phyloP scores from a whole-genome alignment of 2,888 invertebrate genomes.

The Spisula solida region DNA sequence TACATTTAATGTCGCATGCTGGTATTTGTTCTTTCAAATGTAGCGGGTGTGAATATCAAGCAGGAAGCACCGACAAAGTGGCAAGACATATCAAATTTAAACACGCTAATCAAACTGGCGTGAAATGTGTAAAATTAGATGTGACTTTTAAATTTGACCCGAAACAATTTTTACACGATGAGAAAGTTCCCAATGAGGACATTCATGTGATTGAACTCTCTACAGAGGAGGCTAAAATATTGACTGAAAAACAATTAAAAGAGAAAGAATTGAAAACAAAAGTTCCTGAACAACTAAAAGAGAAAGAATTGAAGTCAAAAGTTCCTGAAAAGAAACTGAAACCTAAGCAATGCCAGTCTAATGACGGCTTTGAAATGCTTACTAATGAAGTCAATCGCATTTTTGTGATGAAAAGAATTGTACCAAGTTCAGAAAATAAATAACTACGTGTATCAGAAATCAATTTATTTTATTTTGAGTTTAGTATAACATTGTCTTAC shows the following conservation, averaged over 20 bases:
- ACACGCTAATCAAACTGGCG: slow-evolving; percentile 50
- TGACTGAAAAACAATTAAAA: slow-evolving; percentile 40
- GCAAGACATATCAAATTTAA: slow-evolving; percentile 58
- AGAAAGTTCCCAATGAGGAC: slow-evolving; percentile 51
- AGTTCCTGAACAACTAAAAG: not conserved
- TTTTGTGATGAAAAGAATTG: slow-evolving; percentile 19
- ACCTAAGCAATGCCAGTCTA: not conserved
- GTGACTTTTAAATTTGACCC: slow-evolving; percentile 62
- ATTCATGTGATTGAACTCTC: slow-evolving; percentile 63
- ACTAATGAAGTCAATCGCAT: not conserved
- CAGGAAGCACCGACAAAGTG: slow-evolving; percentile 50
- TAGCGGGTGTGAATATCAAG: slow-evolving; percentile 61
- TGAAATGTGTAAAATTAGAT: slow-evolving; percentile 60
- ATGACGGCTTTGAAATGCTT: slow-evolving; percentile 1
- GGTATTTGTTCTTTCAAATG: slow-evolving; percentile 68
- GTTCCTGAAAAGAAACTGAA: not conserved
- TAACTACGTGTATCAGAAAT: not conserved
- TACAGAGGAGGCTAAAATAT: slow-evolving; percentile 39
- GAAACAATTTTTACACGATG: slow-evolving; percentile 65
- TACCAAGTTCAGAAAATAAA: not conserved
- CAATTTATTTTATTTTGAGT: not conserved
- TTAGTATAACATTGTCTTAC: not conserved
- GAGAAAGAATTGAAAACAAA: not conserved
- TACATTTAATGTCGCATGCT: slow-evolving; percentile 66
- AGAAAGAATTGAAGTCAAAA: slow-evolving; percentile 17